Evolutionary conservation across 2,888 invertebrate species (phyloP), one percentile per base, ranked within the genome.

Genomic region (Himalopsyche anomala): DNA sequence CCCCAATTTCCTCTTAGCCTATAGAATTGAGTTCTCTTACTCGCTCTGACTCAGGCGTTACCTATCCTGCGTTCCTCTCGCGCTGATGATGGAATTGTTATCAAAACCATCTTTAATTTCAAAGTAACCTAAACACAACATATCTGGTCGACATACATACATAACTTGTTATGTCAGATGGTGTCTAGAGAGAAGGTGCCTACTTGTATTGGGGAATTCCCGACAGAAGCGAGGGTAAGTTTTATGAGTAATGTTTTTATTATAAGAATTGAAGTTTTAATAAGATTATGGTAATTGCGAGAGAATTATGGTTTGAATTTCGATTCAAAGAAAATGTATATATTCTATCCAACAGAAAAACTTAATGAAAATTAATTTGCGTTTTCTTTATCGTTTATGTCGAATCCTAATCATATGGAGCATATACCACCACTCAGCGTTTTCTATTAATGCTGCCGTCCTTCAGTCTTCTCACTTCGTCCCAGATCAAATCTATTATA

Each of bases 71-170:
- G 91, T 93, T 92, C 91, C 91, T 90, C 90, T 91, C 90, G 89
- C 90, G 90, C 90, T 89, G 91, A 91, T 93, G 93, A 94, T 94
- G 92, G 93, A 93, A 92, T 91, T 92, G 92, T 93, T 94, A 94
- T 94, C 94, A 92, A 93, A 92, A 92, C 92, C 92, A 94, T 94
- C 94, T 94, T 94, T 94, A 94, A 94, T 94, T 94, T 94, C 92
- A 92, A 91, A 91, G 90, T 89, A 89, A 89, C 89, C 89, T 89
- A 86, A 89, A 89, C 89, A 89, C 87, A 88, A 89, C 89, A 89
- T 87, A 89, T 89, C 89, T 89, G 86, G 86, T 84, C 84, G 83
- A 38, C 83, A 69, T 38, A 85, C 80, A 85, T 82, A 82, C 82
- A 85, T 62, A 80, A 80, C 84, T 86, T 81, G 86, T 84, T 84